phyloP scores from a whole-genome alignment of 2,888 invertebrate genomes.

The Callyntrura sp. region DNA sequence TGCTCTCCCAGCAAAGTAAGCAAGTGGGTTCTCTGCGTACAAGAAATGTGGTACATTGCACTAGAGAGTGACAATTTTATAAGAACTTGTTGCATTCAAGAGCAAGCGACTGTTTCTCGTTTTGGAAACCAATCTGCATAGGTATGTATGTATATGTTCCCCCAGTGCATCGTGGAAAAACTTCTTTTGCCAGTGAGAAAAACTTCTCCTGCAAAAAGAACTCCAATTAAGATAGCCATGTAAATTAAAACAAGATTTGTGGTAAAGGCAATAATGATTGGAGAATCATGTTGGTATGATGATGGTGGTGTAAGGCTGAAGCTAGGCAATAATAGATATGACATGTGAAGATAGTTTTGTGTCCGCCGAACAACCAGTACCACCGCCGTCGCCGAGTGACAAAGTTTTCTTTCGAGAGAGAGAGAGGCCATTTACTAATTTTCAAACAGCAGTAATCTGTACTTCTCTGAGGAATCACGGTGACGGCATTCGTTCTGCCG shows the following conservation, averaged over 20 bases:
- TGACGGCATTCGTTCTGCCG: no score
- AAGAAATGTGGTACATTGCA: no score
- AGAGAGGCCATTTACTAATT: no score
- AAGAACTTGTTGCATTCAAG: constrained; percentile 1
- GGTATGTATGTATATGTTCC: no score
- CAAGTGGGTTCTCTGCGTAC: no score
- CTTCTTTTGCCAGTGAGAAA: not conserved
- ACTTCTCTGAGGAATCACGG: no score
- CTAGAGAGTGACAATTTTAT: not conserved
- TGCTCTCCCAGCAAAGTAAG: not conserved
- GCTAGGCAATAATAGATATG: constrained; percentile 10
- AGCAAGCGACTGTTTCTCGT: not conserved
- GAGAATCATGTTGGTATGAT: constrained; percentile 56
- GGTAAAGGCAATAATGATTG: constrained; percentile 32
- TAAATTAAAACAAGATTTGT: constrained; percentile 63
- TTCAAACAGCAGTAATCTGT: no score
- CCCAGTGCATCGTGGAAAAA: no score
- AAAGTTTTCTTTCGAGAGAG: no score
- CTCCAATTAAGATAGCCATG: constrained; percentile 76
- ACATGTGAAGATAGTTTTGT: not conserved
- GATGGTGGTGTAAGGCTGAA: not conserved
- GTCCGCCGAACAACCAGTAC: not conserved
- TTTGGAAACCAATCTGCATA: not conserved
- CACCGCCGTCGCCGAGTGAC: no score
- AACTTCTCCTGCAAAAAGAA: constrained; percentile 64